Base-by-base conservation (phyloP, 2,797 vertebrate species). In the Netta rufina region DNA sequence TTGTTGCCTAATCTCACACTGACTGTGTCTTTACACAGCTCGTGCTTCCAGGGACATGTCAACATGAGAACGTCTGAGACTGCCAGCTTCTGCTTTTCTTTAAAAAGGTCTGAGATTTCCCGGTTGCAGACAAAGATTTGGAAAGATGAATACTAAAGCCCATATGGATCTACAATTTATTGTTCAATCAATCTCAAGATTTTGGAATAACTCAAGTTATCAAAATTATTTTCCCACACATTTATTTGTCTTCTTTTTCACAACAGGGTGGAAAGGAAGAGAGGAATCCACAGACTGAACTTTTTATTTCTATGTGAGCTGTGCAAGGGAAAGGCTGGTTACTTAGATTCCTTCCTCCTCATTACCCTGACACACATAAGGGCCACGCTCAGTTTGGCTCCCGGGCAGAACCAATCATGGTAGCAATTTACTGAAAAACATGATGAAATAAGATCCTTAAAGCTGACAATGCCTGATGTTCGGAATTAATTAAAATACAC, bases 171-270 rank as follows among this genome's bases (percentile, higher is more conserved):
- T 57, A 30, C 18, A 76, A 14, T 70, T 73, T 25, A 53, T 69
- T 27, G 27, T 74, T 85, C 57, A 57, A 7, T 49, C 25, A 15
- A 32, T 30, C 38, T 80, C 60, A 58, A 6, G 14, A 72, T 54
- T 87, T 56, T 7, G 1, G 62, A 87, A 76, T 36, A 69, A 9
- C 76, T 86, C 3, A 33, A 32, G 32, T 74, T 57, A 71, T 36
- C 22, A 69, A 58, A 69, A 57, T 41, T 41, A 32, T 60, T 90
- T 91, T 51, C 64, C 67, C 32, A 88, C 32, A 22, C 3, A 2
- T 78, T 92, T 85, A 21, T 93, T 86, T 86, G 62, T 38, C 38
- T 84, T 12, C 25, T 70, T 66, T 88, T 88, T 86, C n/a, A 19
- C 51, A 76, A 32, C 6, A 76, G 19, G 6, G 76, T 41, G 53